phyloP scores from a whole-genome alignment of 2,888 invertebrate species.

The Masnerella sp. region DNA sequence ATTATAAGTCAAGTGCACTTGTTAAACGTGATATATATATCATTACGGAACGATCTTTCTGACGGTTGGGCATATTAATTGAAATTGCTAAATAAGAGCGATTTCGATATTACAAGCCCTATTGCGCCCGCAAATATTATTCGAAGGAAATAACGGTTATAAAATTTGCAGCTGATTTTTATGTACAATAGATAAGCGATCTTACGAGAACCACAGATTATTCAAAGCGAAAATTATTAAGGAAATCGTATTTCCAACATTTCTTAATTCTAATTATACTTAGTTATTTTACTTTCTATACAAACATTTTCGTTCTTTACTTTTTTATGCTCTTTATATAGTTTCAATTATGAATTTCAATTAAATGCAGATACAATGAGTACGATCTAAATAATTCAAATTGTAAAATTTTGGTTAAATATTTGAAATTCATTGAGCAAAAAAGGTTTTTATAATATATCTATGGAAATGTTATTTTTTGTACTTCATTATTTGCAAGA shows the following conservation, averaged over 20 bases:
- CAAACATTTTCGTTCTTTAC: slow-evolving; percentile 10
- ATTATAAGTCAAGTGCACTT: slow-evolving; percentile 46
- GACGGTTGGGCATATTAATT: slow-evolving; percentile 19
- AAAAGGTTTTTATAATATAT: no score
- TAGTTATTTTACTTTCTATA: slow-evolving; percentile 17
- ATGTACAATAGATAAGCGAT: not conserved
- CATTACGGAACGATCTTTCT: slow-evolving; percentile 34
- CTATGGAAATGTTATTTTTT: no score
- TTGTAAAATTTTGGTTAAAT: no score
- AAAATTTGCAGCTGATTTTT: not conserved
- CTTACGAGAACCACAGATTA: not conserved
- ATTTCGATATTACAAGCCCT: slow-evolving; percentile 15
- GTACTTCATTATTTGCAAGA: no score
- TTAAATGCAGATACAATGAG: not conserved
- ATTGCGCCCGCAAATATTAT: slow-evolving; percentile 5
- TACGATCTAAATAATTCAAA: no score
- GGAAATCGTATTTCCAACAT: not conserved
- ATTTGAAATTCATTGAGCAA: no score
- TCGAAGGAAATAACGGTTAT: slow-evolving; percentile 7
- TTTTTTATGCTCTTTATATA: no score
- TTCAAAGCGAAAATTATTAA: not conserved
- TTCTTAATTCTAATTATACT: not conserved
- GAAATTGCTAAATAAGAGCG: slow-evolving; percentile 19
- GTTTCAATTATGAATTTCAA: not conserved
- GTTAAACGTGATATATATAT: slow-evolving; percentile 35